These are phyloP conservation scores for Rhodeus uyekii DNA, from an alignment of 2,797 vertebrate species.

Conservation along the genomic window DNA sequence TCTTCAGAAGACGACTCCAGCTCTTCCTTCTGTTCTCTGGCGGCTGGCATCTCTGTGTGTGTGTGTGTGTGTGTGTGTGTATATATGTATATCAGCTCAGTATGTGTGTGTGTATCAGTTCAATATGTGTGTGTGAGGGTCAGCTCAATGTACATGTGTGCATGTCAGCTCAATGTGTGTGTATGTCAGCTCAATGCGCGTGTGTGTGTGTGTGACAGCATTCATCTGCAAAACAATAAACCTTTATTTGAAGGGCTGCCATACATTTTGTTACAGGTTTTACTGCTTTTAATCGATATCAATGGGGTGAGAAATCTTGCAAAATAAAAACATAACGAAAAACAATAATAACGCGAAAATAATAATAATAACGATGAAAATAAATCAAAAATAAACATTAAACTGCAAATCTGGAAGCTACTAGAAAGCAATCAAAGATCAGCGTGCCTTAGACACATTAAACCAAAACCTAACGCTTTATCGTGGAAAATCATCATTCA, in stretches of 20 bases:
- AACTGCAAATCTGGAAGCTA: not conserved
- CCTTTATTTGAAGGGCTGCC: not conserved
- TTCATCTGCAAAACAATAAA: slow-evolving; percentile 48
- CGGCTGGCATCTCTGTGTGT: slow-evolving; percentile 83
- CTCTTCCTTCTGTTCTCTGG: slow-evolving; percentile 82
- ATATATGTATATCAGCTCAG: slow-evolving; percentile 44
- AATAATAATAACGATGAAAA: not conserved
- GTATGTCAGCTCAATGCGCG: slow-evolving; percentile 44
- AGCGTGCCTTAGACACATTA: too few species aligned
- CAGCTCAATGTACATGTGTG: slow-evolving; percentile 60
- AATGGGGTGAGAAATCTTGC: not conserved
- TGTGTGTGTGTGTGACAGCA: slow-evolving; percentile 54
- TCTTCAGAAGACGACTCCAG: slow-evolving; percentile 80
- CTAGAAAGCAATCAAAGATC: not conserved
- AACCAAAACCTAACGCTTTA: too few species aligned
- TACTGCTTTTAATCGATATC: not conserved
- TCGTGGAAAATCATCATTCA: not conserved
- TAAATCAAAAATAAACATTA: not conserved
- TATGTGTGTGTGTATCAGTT: slow-evolving; percentile 54
- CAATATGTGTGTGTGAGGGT: slow-evolving; percentile 55
- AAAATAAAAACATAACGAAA: not conserved
- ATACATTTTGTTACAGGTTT: not conserved
- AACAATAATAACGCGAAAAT: not conserved
- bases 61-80: slow-evolving; percentile 50
- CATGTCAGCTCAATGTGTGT: slow-evolving; percentile 46